A percentile compares a stretch with the other conserved stretches of the same genome.
phyloP scores from a whole-genome alignment of 2,797 vertebrate genomes.

The Pampus argenteus region DNA sequence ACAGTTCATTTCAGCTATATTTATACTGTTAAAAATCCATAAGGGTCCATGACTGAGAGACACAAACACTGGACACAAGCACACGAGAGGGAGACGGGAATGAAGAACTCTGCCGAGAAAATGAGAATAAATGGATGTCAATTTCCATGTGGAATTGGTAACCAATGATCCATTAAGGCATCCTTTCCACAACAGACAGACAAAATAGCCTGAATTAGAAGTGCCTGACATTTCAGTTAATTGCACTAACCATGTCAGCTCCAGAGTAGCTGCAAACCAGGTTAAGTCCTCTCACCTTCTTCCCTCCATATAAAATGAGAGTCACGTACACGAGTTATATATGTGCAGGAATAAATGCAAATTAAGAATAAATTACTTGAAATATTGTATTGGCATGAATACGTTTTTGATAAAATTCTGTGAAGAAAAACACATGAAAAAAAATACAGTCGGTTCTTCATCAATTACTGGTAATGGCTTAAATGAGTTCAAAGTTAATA shows the following conservation, averaged over 20 bases:
- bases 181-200: conserved; percentile 83
- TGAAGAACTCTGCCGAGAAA: conserved; percentile 76
- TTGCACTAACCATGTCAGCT: conserved; percentile 80
- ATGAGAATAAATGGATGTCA: conserved; percentile 85
- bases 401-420: background rate
- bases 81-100: conserved; percentile 50
- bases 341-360: conserved; percentile 10
- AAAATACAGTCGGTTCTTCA: background rate
- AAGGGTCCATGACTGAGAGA: conserved; percentile 26
- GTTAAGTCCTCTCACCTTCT: conserved; percentile 72
- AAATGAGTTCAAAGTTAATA: background rate
- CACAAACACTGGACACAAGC: conserved; percentile 38
- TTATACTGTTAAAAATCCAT: conserved; percentile 24
- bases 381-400: conserved; percentile 1
- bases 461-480: background rate
- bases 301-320: conserved; percentile 37
- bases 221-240: conserved; percentile 87
- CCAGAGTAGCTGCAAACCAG: conserved; percentile 75
- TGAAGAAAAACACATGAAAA: background rate
- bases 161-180: conserved; percentile 86
- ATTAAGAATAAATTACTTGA: conserved; percentile 1
- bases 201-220: conserved; percentile 84
- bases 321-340: background rate
- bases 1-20: background rate
- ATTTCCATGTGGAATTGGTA: conserved; percentile 87